phyloP scores from a whole-genome alignment of 2,113 vertebrate genomes.

The Sphyrna mokarran region DNA sequence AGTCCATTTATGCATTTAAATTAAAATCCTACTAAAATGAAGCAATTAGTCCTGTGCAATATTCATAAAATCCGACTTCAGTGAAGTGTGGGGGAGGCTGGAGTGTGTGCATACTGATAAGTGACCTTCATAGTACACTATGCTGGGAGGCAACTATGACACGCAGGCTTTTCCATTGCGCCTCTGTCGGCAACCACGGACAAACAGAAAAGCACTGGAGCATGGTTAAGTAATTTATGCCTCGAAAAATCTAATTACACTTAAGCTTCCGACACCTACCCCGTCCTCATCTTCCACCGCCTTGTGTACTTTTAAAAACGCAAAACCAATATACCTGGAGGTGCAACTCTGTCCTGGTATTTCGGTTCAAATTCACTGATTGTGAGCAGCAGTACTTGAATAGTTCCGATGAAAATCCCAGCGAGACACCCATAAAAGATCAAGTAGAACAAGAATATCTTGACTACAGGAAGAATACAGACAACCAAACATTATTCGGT shows the following conservation, averaged over 20 bases:
- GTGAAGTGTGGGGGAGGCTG: not conserved
- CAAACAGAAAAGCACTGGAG: not conserved
- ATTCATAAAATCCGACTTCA: not conserved
- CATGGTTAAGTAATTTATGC: not conserved
- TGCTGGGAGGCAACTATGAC: not conserved
- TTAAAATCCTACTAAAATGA: not conserved
- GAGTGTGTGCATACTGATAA: not conserved
- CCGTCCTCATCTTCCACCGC: not conserved
- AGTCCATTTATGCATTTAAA: not conserved
- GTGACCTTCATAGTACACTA: not conserved
- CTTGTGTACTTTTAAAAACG: not conserved
- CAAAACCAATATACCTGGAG: constrained; percentile 72
- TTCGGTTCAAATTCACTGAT: constrained; percentile 84
- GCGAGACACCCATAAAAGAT: constrained; percentile 97
- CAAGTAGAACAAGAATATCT: constrained; percentile 90
- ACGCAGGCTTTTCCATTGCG: not conserved
- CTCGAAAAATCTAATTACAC: not conserved
- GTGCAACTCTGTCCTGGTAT: constrained; percentile 94
- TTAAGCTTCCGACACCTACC: not conserved
- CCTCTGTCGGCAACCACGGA: not conserved
- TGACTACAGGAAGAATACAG: constrained; percentile 61
- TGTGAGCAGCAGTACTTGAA: constrained; percentile 92
- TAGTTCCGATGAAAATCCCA: constrained; percentile 95
- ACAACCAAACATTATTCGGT: not conserved
- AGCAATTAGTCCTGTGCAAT: not conserved